Base-by-base conservation (phyloP, 2,113 vertebrate species). In the Pachyramphus minor region DNA sequence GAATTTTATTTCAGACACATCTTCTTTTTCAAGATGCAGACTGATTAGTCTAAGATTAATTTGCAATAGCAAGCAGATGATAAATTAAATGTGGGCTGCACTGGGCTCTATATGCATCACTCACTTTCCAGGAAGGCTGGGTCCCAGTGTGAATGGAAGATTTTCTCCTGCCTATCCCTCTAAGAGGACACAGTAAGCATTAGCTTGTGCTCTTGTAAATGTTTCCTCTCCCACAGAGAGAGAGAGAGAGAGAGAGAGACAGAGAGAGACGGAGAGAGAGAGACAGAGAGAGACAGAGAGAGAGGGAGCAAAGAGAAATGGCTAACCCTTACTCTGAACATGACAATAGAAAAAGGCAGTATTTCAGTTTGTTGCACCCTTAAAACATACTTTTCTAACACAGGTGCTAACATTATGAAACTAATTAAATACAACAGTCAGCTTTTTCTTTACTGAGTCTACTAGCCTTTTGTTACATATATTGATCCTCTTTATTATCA, bases 281-380 rank as follows among this genome's bases (percentile, higher is more conserved):
- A 14, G 15, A 16, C n/a, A n/a, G n/a, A n/a, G n/a, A n/a, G n/a
- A n/a, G n/a, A n/a, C n/a, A n/a, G 41, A 12, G 41, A 41, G 41
- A 4, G 17, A 11, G 9, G 14, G 7, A 27, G 16, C 2, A 72
- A n/a, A 62, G 11, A 35, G 13, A 30, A n/a, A 41, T 71, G 83
- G 66, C 14, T 82, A 59, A 74, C 28, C 7, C 6, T 56, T 66
- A 8, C 66, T 77, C 49, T 25, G 24, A 82, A 44, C 53, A 52
- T 20, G 3, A 27, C 18, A 78, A 23, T 5, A 0, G 0, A n/a
- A 24, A 30, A 52, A n/a, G 5, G 4, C 47, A 52, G 8, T 39
- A 28, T 80, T 87, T 92, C 33, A 58, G 13, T 35, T 45, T 58
- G 9, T 49, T 80, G 11, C 14, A 52, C 4, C 31, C 45, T 62